Conservation (phyloP, 2,113 vertebrate genomes). For the Heptranchias perlo region DNA sequence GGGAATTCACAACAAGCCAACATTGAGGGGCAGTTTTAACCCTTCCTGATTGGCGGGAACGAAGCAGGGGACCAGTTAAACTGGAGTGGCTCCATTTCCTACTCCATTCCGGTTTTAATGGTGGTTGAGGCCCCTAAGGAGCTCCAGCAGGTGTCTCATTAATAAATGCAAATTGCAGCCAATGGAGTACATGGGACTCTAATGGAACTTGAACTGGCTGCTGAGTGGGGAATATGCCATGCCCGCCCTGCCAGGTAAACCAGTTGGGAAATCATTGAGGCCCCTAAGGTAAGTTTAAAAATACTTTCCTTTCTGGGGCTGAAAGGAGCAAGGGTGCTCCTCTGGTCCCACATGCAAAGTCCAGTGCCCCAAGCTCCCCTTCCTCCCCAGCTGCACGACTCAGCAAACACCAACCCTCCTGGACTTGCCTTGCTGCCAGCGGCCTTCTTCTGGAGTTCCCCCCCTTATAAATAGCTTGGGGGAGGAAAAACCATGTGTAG, state of each 20-base stretch:
- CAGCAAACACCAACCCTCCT: too few relatives aligned
- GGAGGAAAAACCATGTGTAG: not conserved
- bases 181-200: not conserved
- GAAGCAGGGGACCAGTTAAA: too few relatives aligned
- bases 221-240: too few relatives aligned
- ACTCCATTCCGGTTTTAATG: not conserved
- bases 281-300: not conserved
- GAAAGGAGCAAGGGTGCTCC: not conserved
- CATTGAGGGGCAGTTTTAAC: not conserved
- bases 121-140: not conserved
- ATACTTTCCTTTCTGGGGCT: not conserved
- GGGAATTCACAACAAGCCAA: not conserved
- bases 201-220: not conserved
- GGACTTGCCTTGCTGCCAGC: not conserved
- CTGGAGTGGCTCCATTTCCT: not conserved
- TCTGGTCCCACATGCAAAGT: too few relatives aligned
- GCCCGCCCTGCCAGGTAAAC: not conserved
- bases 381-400: too few relatives aligned
- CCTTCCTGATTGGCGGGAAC: too few relatives aligned
- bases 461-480: not conserved
- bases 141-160: too few relatives aligned
- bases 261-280: not conserved
- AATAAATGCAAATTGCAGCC: not conserved
- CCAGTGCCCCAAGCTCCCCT: too few relatives aligned
- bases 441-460: not conserved